Evolutionary conservation across 2,797 vertebrate species (phyloP), one percentile per base, ranked within the genome.

Genomic region (Lepus townsendii): DNA sequence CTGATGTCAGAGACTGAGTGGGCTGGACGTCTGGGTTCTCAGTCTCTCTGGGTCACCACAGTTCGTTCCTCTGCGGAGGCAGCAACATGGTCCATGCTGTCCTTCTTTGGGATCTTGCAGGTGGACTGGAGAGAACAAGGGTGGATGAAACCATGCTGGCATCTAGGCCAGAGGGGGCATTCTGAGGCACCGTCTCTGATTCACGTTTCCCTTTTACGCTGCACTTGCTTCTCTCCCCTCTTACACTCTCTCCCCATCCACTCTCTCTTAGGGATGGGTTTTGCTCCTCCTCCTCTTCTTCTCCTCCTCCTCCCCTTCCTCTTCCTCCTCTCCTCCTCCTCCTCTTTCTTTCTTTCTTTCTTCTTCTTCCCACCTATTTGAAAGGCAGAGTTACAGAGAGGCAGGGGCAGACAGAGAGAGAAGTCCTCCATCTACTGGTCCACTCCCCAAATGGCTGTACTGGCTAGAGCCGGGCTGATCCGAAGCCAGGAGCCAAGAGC

Each of bases 201-300:
- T 72, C 68, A 79, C 7, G 69, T 60, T 92, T 92, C 79, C 83
- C 76, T 78, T 54, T 87, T n/a, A 50, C 42, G 3, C 62, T 86
- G 88, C 76, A 35, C 71, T 89, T 30, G 13, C 17, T 35, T 77
- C 16, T 69, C 20, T 47, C 20, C 8, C 3, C 17, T 2, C 30
- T 14, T 8, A 10, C 0, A 35, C 12, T 14, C 13, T 24, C 22
- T 35, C 30, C 12, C 54, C 22, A 9, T 52, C 50, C 7, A 35
- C 19, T 50, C 17, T 30, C 62, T 30, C n/a, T 54, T 16, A 4
- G 10, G 42, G n/a, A 26, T 62, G 20, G 35, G 66, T 92, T 95
- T 92, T 47, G 42, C 42, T 47, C 42, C 42, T 47, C 8, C 42
- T 47, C 42, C 42, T 47, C 42, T 47, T 9, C 42, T 8, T 9